Percentiles rank a stretch among this genome's conserved stretches.
Conservation (phyloP, 2,888 invertebrate species). For the Tetropium fuscum region DNA sequence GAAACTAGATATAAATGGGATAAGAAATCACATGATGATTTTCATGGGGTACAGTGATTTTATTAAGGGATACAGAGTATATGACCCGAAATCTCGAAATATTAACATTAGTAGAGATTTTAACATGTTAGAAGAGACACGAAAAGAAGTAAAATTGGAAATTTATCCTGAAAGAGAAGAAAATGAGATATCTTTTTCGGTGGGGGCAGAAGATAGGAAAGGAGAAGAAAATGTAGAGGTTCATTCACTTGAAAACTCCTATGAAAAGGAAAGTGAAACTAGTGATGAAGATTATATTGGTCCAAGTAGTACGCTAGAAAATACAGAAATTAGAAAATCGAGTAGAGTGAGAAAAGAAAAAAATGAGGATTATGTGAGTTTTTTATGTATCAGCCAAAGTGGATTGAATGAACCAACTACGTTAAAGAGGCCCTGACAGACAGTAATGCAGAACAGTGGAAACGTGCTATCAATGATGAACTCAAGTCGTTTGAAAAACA, state of each 20-base stretch:
- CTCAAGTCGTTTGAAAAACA: conserved; percentile 7
- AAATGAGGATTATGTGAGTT: background rate
- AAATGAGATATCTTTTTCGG: background rate
- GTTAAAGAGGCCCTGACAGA: background rate
- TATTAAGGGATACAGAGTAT: no score
- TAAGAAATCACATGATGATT: no score
- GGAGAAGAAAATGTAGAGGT: background rate
- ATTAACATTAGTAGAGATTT: background rate
- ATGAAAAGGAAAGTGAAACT: background rate
- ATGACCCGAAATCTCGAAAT: background rate
- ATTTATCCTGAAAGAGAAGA: no score
- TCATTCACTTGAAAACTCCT: background rate
- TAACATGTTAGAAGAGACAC: background rate
- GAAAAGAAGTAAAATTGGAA: background rate
- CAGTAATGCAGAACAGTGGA: background rate
- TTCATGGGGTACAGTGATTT: no score
- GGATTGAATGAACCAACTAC: background rate
- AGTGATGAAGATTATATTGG: background rate
- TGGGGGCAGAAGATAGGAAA: background rate
- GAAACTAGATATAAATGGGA: conserved; percentile 39
- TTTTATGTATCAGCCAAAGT: background rate
- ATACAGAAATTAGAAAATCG: background rate
- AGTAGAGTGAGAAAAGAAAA: background rate
- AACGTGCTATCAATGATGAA: background rate
- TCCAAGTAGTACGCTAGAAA: background rate